Conservation (phyloP, 2,888 invertebrate species). For the Agrotis clavis region DNA sequence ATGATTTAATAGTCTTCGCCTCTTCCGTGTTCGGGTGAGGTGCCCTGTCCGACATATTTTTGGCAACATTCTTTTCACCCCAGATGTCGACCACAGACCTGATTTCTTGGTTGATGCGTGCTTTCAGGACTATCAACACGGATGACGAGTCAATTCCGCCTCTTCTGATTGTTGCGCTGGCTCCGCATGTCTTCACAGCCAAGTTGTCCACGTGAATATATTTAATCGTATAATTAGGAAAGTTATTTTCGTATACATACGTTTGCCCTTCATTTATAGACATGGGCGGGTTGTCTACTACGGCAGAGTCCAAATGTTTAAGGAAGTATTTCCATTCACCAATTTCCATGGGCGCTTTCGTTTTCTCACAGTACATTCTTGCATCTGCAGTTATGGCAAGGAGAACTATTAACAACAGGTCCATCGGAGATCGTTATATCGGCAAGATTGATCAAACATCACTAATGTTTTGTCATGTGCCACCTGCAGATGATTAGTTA, state of each 20-base stretch:
- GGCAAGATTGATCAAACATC: constrained; percentile 39
- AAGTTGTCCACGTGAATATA: constrained; percentile 85
- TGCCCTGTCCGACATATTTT: constrained; percentile 10
- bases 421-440: constrained; percentile 66
- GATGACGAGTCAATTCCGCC: constrained; percentile 79
- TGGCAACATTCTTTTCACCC: constrained; percentile 72
- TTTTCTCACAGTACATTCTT: constrained; percentile 76
- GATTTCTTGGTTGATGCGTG: constrained; percentile 80
- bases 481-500: constrained; percentile 35
- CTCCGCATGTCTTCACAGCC: constrained; percentile 82
- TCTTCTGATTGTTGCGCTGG: constrained; percentile 75
- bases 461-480: constrained; percentile 7
- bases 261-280: constrained; percentile 80
- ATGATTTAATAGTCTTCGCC: constrained; percentile 70
- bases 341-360: constrained; percentile 78
- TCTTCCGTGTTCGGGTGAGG: constrained; percentile 29
- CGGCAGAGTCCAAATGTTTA: constrained; percentile 80
- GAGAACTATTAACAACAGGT: constrained; percentile 59
- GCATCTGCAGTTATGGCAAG: constrained; percentile 59
- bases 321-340: constrained; percentile 78
- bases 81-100: constrained; percentile 85
- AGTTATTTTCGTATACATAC: constrained; percentile 85
- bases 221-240: constrained; percentile 79
- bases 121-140: constrained; percentile 81
- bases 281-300: constrained; percentile 81